Base-by-base conservation (phyloP, 2,888 invertebrate genomes). In the Chaitophorus viminalis region DNA sequence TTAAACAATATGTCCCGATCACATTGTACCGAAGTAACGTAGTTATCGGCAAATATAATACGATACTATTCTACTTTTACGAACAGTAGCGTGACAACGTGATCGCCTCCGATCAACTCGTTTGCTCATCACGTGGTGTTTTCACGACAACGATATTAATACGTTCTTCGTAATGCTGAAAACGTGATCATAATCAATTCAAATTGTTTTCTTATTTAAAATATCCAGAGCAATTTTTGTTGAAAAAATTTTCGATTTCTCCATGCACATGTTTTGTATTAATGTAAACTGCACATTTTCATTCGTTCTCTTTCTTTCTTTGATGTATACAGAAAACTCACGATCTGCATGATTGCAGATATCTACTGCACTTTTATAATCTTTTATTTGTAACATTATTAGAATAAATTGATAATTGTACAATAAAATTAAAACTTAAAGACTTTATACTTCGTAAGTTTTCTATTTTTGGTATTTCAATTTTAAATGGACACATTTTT, bases 51-150 rank as follows among this genome's bases (percentile, higher is more conserved):
- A 39, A n/a, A 31, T 33, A 29, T 74, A 78, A 86, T 68, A 75
- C 65, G 60, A 74, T 68, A 17, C 74, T n/a, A 52, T 75, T 60
- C 60, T 39, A 25, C 29, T 31, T n/a, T 36, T 75, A 79, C 78
- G n/a, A 74, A 60, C 79, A 65, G 36, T 60, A 46, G 78, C 78
- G 78, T 31, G 86, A 78, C 86, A 86, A 87, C 87, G 87, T 87
- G 87, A 87, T 87, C 79, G 74, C 39, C 46, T 14, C 54, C 87
- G 79, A 79, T 39, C 79, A 39, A 39, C 39, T 65, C 33, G 87
- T 87, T 81, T 65, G 60, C 81, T 87, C 81, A 87, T 87, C 87
- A 87, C 87, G 87, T 87, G 87, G 72, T 70, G 78, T 78, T 81
- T 74, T 60, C 39, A 39, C 54, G 81, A 14, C 46, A 46, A 74